Evolutionary conservation across 2,113 vertebrate species (phyloP), one percentile per base, ranked within the genome.

Genomic region (Probosciger aterrimus): DNA sequence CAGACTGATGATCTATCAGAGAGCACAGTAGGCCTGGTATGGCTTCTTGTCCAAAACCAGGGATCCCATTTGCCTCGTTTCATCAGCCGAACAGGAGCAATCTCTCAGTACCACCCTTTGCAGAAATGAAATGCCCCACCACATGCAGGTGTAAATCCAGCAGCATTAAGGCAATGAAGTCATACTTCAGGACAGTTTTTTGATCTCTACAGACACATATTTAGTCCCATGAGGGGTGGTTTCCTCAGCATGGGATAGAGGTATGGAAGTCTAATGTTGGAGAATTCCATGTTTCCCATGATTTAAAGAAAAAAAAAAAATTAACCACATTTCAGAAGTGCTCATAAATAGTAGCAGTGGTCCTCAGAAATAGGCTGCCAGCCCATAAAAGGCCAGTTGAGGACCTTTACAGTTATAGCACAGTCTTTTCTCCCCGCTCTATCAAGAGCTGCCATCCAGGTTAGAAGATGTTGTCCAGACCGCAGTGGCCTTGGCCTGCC

Each of bases 401-500:
- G 64, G 37, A 49, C 50, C 41, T 92, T 82, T 50, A 7, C 25
- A 47, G 7, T 52, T 20, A 22, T 8, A 75, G n/a, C 43, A 53
- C 12, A 3, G 19, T 63, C 63, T 95, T 75, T 76, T 55, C 37
- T 95, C 46, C 41, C 18, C 1, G 7, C 27, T 76, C 13, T 81
- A 75, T 81, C 53, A 85, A 99, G 99, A 96, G 64, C 69, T 98
- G 47, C 98, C 98, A 0, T 96, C 83, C 52, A 96, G 92, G n/a
- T 47, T 97, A 28, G 97, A 98, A 7, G 98, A 98, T 24, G 85
- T 97, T 55, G 78, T 99, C 79, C 92, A 68, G 88, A 95, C 95
- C 31, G 98, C 98, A 8, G 49, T 97, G 68, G 69, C 95, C 92
- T 97, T 99, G 94, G 98, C 98, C 24, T 95, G 95, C 95, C 99